Conservation (phyloP, 2,888 invertebrate species). For the Mimas tiliae region DNA sequence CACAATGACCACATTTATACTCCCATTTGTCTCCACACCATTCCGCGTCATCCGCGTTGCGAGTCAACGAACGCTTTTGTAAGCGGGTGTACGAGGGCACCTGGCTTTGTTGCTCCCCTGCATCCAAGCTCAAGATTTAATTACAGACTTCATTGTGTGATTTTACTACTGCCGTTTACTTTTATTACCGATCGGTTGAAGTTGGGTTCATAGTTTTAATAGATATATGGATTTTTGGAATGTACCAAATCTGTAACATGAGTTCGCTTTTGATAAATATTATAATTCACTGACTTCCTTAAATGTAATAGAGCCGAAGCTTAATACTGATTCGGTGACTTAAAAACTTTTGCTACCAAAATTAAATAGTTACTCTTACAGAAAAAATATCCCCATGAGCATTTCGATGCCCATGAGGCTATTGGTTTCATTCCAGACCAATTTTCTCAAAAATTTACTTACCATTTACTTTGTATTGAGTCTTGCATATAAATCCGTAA, state of each 20-base stretch:
- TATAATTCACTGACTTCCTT: too few species aligned
- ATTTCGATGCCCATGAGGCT: too few species aligned
- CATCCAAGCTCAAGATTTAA: slow-evolving; percentile 67
- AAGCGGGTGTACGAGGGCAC: slow-evolving; percentile 45
- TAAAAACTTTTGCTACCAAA: too few species aligned
- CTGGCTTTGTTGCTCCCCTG: slow-evolving; percentile 46
- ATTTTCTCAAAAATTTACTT: too few species aligned
- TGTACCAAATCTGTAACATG: background rate
- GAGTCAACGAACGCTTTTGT: slow-evolving; percentile 62
- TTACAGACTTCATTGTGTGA: slow-evolving; percentile 46
- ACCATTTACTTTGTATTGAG: too few species aligned
- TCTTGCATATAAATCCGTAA: background rate
- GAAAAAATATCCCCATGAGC: too few species aligned
- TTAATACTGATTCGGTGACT: too few species aligned
- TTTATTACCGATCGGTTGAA: slow-evolving; percentile 49
- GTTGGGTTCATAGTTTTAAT: slow-evolving; percentile 20
- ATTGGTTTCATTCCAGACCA: too few species aligned
- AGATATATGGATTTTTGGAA: background rate
- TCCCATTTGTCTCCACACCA: slow-evolving; percentile 2
- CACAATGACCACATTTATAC: background rate
- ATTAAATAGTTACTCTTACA: too few species aligned
- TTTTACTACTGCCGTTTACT: slow-evolving; percentile 57
- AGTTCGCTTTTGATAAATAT: too few species aligned
- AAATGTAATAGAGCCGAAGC: too few species aligned
- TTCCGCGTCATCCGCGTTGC: slow-evolving; percentile 17